Evolutionary conservation across 2,797 vertebrate species (phyloP).

Genomic region (Urocyon cinereoargenteus): DNA sequence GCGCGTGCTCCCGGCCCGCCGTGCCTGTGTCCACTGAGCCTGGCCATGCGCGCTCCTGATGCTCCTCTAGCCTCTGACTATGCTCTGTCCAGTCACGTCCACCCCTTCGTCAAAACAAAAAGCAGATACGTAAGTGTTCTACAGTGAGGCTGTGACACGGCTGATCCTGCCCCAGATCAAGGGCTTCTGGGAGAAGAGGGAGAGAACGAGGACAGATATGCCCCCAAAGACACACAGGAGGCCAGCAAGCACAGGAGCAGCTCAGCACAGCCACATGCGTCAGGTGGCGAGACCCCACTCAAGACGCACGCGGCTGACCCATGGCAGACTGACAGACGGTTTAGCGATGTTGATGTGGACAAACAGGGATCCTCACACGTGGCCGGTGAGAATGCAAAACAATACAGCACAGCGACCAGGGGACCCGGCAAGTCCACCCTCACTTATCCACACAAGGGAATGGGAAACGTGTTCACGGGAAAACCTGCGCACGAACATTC

Average conservation of each 20-base stretch:
- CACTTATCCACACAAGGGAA: background rate
- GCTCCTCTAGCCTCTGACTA: slow-evolving; percentile 92
- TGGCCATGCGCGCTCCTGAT: slow-evolving; percentile 87
- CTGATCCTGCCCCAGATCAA: fast-evolving
- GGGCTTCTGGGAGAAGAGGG: background rate
- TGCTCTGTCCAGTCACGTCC: slow-evolving; percentile 94
- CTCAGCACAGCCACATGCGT: fast-evolving
- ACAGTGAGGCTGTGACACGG: fast-evolving
- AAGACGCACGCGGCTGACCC: fast-evolving
- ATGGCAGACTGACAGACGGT: background rate
- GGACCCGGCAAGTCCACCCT: background rate
- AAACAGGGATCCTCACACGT: fast-evolving
- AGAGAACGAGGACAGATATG: background rate
- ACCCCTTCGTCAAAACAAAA: slow-evolving; percentile 87
- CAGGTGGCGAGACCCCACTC: background rate
- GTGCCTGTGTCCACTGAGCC: slow-evolving; percentile 81
- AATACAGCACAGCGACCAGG: fast-evolving
- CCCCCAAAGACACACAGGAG: background rate
- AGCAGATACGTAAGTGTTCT: background rate
- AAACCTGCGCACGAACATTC: fast-evolving
- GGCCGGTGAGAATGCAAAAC: background rate
- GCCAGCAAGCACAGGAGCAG: background rate
- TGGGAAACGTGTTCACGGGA: background rate
- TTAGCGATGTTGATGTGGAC: fast-evolving
- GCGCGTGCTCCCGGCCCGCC: slow-evolving; percentile 85